Evolutionary conservation across 2,888 invertebrate genomes (phyloP).

Genomic region (Nomada fabriciana): DNA sequence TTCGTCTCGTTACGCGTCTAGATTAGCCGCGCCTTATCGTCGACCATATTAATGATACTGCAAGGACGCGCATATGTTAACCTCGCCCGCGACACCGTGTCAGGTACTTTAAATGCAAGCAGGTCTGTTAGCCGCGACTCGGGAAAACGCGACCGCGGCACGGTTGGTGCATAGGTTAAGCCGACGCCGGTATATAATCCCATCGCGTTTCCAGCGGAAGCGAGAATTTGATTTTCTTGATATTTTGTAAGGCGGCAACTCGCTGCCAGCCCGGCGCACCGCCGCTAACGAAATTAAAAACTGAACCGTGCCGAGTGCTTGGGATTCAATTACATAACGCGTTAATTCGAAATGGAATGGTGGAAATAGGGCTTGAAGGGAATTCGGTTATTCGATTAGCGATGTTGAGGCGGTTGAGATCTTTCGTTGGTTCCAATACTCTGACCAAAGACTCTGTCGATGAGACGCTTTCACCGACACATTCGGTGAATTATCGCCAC

Average conservation of each 20-base stretch:
- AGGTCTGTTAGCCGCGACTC: slow-evolving; percentile 40
- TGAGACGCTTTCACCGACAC: not conserved
- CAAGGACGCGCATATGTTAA: slow-evolving; percentile 58
- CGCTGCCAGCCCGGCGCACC: slow-evolving; percentile 3
- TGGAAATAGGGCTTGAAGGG: slow-evolving; percentile 8
- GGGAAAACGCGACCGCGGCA: slow-evolving; percentile 33
- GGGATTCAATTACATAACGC: slow-evolving; percentile 24
- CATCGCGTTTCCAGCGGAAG: slow-evolving; percentile 40
- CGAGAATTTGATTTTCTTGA: slow-evolving; percentile 54
- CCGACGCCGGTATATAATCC: slow-evolving; percentile 43
- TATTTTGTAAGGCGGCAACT: slow-evolving; percentile 48
- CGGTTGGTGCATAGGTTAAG: slow-evolving; percentile 20
- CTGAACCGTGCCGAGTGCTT: slow-evolving; percentile 14
- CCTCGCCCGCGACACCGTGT: slow-evolving; percentile 51
- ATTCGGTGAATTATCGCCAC: not conserved
- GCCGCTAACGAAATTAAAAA: slow-evolving; percentile 45
- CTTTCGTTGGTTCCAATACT: not conserved
- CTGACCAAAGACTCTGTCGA: not conserved
- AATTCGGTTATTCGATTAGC: slow-evolving; percentile 21
- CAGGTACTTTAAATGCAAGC: slow-evolving; percentile 64
- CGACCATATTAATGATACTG: slow-evolving; percentile 61
- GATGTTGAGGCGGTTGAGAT: not conserved
- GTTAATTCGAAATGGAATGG: slow-evolving; percentile 41
- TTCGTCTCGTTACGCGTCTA: not conserved
- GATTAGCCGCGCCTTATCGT: slow-evolving; percentile 53